phyloP scores from a whole-genome alignment of 2,888 invertebrate genomes.

The Arenicola marina region DNA sequence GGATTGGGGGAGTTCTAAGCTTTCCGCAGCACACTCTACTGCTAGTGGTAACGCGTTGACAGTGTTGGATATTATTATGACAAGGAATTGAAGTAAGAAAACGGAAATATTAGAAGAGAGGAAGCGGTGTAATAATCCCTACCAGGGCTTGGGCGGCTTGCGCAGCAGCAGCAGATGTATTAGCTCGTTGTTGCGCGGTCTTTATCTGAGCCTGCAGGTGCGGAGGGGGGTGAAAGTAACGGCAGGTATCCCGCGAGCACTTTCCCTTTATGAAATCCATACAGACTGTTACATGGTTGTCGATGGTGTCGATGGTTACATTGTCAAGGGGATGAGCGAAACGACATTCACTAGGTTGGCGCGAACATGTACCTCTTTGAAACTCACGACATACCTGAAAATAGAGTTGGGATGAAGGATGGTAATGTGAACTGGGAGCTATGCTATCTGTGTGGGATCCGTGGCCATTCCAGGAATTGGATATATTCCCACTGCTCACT shows the following conservation, averaged over 20 bases:
- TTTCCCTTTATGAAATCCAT: slow-evolving; percentile 86
- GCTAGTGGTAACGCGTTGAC: too few relatives aligned
- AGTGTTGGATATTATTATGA: too few relatives aligned
- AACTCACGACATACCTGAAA: slow-evolving; percentile 84
- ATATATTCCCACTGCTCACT: neutral
- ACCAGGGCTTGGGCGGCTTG: slow-evolving; percentile 3
- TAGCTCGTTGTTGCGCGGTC: slow-evolving; percentile 12
- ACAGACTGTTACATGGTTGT: slow-evolving; percentile 99
- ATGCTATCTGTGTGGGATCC: neutral
- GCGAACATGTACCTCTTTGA: slow-evolving; percentile 98
- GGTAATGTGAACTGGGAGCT: slow-evolving; percentile 2
- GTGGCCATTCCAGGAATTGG: slow-evolving; percentile 1
- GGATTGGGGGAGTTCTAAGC: too few relatives aligned
- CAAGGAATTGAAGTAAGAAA: too few relatives aligned
- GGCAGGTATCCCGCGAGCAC: slow-evolving; percentile 99
- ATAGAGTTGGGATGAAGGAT: slow-evolving; percentile 4
- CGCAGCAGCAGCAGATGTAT: neutral
- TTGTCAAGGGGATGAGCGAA: slow-evolving; percentile 96
- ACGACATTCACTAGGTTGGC: slow-evolving; percentile 96
- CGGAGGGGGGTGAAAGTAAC: slow-evolving; percentile 99
- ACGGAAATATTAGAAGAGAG: too few relatives aligned
- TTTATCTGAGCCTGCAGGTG: slow-evolving; percentile 79
- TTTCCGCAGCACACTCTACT: too few relatives aligned
- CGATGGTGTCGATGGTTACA: slow-evolving; percentile 88
- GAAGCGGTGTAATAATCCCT: too few relatives aligned